Conservation (phyloP, 1,140 invertebrate genomes). For the Lycorma delicatula region DNA sequence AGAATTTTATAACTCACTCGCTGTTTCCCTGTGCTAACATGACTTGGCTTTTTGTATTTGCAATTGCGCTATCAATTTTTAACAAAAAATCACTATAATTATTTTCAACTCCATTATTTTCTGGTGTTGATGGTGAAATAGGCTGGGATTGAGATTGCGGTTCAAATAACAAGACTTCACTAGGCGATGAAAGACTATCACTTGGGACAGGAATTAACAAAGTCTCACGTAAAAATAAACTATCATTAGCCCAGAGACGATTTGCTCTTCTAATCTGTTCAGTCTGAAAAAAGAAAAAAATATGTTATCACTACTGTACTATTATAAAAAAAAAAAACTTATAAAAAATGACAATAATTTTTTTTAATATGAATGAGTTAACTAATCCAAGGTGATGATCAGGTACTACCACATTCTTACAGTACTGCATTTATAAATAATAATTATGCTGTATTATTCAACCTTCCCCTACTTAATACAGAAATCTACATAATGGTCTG, state of each 20-base stretch:
- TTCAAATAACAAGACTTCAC: constrained; percentile 9
- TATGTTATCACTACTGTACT: too few species aligned
- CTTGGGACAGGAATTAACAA: constrained; percentile 25
- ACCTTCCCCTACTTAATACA: too few species aligned
- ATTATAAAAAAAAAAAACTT: too few species aligned
- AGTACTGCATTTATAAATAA: too few species aligned
- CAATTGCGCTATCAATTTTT: constrained; percentile 79
- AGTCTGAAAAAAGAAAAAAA: constrained; percentile 53
- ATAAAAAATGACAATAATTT: too few species aligned
- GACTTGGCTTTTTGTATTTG: constrained; percentile 74
- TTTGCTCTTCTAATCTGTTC: constrained; percentile 83
- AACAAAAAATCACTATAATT: constrained; percentile 72
- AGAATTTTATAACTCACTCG: constrained; percentile 72
- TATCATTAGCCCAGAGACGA: constrained; percentile 79
- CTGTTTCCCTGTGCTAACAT: constrained; percentile 65
- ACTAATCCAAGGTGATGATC: too few species aligned
- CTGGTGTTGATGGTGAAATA: constrained; percentile 12
- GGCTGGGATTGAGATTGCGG: not conserved
- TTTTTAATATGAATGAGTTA: too few species aligned
- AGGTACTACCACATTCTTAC: too few species aligned
- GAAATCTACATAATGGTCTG: too few species aligned
- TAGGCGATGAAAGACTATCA: constrained; percentile 12
- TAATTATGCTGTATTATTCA: too few species aligned
- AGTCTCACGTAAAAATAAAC: constrained; percentile 44
- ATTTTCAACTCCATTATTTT: constrained; percentile 39